Base-by-base conservation (phyloP, 2,888 invertebrate species). In the Cyrtodaria siliqua region DNA sequence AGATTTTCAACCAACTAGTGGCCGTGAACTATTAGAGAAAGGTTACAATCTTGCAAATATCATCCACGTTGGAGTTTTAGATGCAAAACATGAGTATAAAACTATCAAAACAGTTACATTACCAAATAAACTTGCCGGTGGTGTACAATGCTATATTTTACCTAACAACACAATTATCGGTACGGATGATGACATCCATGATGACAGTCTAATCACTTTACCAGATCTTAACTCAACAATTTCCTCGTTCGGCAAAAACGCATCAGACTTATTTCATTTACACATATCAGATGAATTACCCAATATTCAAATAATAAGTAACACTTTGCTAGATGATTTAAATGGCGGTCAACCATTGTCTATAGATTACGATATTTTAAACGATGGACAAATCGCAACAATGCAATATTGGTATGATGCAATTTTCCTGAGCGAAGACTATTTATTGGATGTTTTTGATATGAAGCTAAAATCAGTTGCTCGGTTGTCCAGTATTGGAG, bases 381-480 rank as follows among this genome's bases (percentile, higher is more conserved):
- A 78, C 49, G 55, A 27, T 29, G 78, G 78, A 0, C 42, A 62
- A 23, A 29, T 47, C 3, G 20, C 23, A 1, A 38, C 57, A 6
- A n/a, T 26, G 18, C 26, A 27, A 2, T 20, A 12, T 9, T 73
- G 73, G 56, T 74, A 61, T 14, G 66, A 64, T 9, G 66, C 61
- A 40, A 42, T 69, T 14, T 74, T 52, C 47, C 53, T 78, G 0
- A 78, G 78, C 59, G 63, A 78, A 1, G 73, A 78, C 47, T 47
- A 56, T 8, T 8, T 57, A 14, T 16, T 62, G 12, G 78, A 78
- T 42, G 53, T 59, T 0, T 78, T 78, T 70, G 73, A 73, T 59
- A 29, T 12, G 18, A 73, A 67, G 55, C 49, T 78, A 1, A 61
- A 57, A 27, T 55, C 69, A 6, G 50, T 40, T 2, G 20, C 38